Evolutionary conservation across 2,113 vertebrate genomes (phyloP).

Genomic region (Blennius ocellaris): DNA sequence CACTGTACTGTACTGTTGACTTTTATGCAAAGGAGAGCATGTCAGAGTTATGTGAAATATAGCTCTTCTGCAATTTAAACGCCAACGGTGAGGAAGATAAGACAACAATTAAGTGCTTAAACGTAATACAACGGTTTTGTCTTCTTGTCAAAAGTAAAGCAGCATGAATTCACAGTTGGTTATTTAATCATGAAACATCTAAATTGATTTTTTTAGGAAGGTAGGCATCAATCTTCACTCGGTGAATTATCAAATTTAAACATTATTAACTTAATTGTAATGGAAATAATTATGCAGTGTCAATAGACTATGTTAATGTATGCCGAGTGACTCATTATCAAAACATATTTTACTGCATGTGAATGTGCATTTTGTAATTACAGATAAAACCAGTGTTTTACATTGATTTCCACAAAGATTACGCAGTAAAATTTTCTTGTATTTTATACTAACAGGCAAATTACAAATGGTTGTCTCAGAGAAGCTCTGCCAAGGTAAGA

Average conservation of each 20-base stretch:
- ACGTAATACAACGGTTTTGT: neutral
- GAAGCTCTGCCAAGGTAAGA: neutral
- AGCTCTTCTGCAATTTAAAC: conserved; percentile 30
- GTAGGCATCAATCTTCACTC: conserved; percentile 9
- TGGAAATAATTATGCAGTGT: conserved; percentile 5
- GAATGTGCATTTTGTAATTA: conserved; percentile 4
- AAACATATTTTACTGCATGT: neutral
- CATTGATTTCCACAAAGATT: neutral
- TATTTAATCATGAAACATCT: neutral
- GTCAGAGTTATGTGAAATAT: conserved; percentile 36
- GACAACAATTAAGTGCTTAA: neutral
- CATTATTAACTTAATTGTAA: conserved; percentile 38
- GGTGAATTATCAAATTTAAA: conserved; percentile 21
- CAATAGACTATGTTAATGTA: conserved; percentile 17
- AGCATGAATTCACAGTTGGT: neutral
- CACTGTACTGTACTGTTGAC: conserved; percentile 26
- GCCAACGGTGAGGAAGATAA: conserved; percentile 32
- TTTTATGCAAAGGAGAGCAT: conserved; percentile 33
- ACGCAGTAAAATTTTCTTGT: neutral
- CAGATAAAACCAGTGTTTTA: neutral
- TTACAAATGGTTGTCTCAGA: neutral
- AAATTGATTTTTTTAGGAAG: conserved; percentile 1
- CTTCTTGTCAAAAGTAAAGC: conserved; percentile 7
- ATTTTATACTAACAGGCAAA: neutral
- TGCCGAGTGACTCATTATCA: conserved; percentile 5